Conservation (phyloP, 1,140 invertebrate genomes). For the Augochlora pura region DNA sequence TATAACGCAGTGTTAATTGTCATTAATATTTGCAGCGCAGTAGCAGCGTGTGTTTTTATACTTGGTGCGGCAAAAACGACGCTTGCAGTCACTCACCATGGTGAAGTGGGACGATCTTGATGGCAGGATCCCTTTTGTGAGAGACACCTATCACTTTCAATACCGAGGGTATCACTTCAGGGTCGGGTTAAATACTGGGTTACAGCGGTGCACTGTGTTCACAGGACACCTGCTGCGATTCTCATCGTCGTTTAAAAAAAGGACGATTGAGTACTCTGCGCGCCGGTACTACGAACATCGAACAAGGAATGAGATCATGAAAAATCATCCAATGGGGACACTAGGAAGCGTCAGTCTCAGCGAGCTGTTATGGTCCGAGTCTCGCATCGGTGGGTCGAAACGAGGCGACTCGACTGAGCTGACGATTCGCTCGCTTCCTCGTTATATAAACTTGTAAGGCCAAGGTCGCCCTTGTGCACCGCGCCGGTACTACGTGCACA, state of each 20-base stretch:
- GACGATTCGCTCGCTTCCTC: constrained; percentile 59
- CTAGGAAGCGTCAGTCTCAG: background rate
- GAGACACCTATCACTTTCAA: constrained; percentile 7
- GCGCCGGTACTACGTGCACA: constrained; percentile 47
- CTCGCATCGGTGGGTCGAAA: constrained; percentile 56
- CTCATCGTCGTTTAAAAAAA: background rate
- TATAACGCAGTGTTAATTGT: too few relatives aligned
- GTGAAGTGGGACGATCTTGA: constrained; percentile 17
- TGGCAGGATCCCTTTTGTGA: constrained; percentile 10
- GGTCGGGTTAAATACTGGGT: background rate
- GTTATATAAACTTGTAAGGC: constrained; percentile 72
- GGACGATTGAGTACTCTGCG: background rate
- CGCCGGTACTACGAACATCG: background rate
- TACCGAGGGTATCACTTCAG: background rate
- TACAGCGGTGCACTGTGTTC: background rate
- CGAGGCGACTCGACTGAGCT: constrained; percentile 59
- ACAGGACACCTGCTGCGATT: background rate
- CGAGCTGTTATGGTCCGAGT: background rate
- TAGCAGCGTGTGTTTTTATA: background rate
- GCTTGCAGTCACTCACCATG: constrained; percentile 21
- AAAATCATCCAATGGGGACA: background rate
- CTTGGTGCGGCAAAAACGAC: background rate
- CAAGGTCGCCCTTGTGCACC: constrained; percentile 66
- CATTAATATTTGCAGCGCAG: background rate
- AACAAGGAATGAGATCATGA: background rate